Conservation (phyloP, 1,140 invertebrate species). For the Lepidurus arcticus region DNA sequence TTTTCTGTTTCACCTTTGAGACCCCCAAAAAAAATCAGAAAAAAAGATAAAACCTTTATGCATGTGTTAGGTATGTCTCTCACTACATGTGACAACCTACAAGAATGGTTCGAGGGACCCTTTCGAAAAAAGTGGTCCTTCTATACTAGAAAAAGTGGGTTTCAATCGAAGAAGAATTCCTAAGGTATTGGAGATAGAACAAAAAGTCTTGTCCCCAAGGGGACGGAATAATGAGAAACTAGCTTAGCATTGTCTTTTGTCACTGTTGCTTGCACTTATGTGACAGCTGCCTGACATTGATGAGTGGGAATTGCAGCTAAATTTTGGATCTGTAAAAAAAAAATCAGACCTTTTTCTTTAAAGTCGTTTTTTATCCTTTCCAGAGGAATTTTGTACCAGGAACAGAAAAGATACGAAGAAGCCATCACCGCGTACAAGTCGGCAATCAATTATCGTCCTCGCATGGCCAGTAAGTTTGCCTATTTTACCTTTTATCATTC, state of each 20-base stretch:
- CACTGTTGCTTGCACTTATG: slow-evolving; percentile 10
- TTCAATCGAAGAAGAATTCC: not conserved
- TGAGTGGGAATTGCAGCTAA: slow-evolving; percentile 10
- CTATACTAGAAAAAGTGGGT: not conserved
- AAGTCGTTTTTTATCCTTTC: slow-evolving; percentile 48
- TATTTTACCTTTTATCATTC: not conserved
- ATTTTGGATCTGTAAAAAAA: not conserved
- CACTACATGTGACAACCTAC: not conserved
- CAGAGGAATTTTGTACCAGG: slow-evolving; percentile 89
- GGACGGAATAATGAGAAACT: slow-evolving; percentile 10
- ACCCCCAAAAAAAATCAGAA: not conserved
- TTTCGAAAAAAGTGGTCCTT: too few species aligned
- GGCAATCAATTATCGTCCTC: slow-evolving; percentile 88
- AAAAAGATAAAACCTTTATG: not conserved
- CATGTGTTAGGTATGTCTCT: not conserved
- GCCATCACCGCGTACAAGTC: slow-evolving; percentile 86
- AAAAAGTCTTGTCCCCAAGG: not conserved
- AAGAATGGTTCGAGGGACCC: not conserved
- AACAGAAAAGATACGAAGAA: slow-evolving; percentile 77
- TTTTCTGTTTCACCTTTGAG: not conserved
- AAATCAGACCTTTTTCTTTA: not conserved
- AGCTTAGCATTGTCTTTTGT: slow-evolving; percentile 14
- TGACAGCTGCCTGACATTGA: slow-evolving; percentile 14
- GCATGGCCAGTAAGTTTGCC: slow-evolving; percentile 78
- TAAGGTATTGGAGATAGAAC: not conserved